phyloP scores from a whole-genome alignment of 2,797 vertebrate species.

The Pygocentrus nattereri region DNA sequence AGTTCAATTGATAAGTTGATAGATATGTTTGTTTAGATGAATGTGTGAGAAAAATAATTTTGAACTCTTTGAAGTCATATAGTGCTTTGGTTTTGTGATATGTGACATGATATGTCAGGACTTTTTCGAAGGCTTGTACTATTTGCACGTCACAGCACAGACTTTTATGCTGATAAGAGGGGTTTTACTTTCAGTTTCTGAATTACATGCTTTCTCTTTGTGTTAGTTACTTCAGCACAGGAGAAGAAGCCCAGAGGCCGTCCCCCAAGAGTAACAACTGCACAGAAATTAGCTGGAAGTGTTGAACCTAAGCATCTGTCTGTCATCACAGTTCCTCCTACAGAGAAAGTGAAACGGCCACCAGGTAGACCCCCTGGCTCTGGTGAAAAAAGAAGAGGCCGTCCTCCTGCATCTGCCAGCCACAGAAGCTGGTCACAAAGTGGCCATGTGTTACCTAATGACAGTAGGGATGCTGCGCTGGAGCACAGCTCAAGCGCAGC shows the following conservation, averaged over 20 bases:
- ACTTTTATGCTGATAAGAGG: not conserved
- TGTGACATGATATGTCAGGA: not conserved
- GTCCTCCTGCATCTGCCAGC: conserved; percentile 84
- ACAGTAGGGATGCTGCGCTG: conserved; percentile 73
- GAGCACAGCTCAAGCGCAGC: conserved; percentile 76
- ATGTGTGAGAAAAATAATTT: not conserved
- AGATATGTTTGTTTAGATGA: not conserved
- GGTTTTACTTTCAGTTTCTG: conserved; percentile 4
- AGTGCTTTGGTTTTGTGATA: not conserved
- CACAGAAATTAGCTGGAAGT: conserved; percentile 82
- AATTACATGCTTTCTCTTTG: conserved; percentile 44
- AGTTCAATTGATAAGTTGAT: not conserved
- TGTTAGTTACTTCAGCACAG: conserved; percentile 80
- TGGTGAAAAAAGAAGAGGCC: conserved; percentile 92
- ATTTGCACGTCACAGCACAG: not conserved
- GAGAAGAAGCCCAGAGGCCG: conserved; percentile 95
- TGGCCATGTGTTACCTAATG: conserved; percentile 75
- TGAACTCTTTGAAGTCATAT: not conserved
- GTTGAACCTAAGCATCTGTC: conserved; percentile 80
- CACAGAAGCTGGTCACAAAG: conserved; percentile 75
- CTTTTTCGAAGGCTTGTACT: not conserved
- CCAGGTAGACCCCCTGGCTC: conserved; percentile 87
- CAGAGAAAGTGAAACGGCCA: conserved; percentile 90
- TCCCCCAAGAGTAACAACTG: conserved; percentile 87
- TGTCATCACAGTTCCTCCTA: conserved; percentile 76